Percentiles rank a stretch among this genome's conserved stretches.
Evolutionary conservation across 1,140 invertebrate genomes (phyloP).

Genomic region (Caenorhabditis inopinata): DNA sequence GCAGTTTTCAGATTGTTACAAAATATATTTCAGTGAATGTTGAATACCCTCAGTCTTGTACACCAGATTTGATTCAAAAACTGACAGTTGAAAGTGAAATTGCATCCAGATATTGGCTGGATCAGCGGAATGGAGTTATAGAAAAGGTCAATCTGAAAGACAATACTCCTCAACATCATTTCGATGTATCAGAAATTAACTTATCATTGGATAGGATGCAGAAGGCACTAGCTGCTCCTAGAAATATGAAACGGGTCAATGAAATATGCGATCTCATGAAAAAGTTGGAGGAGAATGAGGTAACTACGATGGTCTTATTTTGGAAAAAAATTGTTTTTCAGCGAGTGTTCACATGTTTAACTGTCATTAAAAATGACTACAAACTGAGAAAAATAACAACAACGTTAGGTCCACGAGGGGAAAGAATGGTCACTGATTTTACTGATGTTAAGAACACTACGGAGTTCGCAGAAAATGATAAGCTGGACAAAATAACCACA

Average conservation of each 20-base stretch:
- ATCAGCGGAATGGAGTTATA: conserved; percentile 1
- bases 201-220: background rate
- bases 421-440: conserved; percentile 2
- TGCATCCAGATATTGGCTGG: conserved; percentile 9
- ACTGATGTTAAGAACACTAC: background rate
- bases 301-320: background rate
- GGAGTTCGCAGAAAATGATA: background rate
- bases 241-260: background rate
- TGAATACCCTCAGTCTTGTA: background rate
- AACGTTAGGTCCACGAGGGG: background rate
- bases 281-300: background rate
- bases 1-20: too few relatives aligned
- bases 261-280: conserved; percentile 3
- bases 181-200: background rate
- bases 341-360: background rate
- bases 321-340: background rate
- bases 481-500: background rate
- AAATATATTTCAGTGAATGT: background rate
- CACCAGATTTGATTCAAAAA: background rate
- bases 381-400: background rate
- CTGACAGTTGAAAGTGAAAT: conserved; percentile 16
- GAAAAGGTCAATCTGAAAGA: background rate
- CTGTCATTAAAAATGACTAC: background rate
- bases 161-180: background rate
- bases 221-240: background rate